Conservation (phyloP, 2,113 vertebrate species). For the Thomomys bottae region DNA sequence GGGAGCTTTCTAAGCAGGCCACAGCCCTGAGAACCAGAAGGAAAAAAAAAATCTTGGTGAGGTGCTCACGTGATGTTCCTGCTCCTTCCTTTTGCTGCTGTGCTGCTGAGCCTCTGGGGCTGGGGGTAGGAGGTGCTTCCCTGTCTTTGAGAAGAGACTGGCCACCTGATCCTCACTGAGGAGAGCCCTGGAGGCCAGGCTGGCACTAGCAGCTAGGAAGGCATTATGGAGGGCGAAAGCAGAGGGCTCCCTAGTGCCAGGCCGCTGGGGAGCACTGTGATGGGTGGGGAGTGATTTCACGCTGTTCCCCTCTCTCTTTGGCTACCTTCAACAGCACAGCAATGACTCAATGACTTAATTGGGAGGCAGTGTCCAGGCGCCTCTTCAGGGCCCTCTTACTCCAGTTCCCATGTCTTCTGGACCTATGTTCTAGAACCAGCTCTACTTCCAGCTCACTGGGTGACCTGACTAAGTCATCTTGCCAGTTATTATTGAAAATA, state of each 20-base stretch:
- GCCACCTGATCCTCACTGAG: background rate
- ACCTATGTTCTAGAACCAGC: background rate
- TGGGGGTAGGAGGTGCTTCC: too few species aligned
- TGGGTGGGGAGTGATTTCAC: accelerated
- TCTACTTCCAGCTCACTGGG: background rate
- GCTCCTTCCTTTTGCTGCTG: background rate
- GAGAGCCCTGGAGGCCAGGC: background rate
- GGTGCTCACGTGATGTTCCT: background rate
- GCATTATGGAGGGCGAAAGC: background rate
- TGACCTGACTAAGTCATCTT: background rate
- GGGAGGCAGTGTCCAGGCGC: background rate
- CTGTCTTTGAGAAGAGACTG: background rate
- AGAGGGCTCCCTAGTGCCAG: background rate
- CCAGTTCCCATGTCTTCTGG: too few species aligned
- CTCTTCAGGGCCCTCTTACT: background rate
- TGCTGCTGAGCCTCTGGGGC: background rate
- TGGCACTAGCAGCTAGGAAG: too few species aligned
- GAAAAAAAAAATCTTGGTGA: too few species aligned
- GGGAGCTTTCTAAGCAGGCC: too few species aligned
- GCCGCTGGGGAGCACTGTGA: too few species aligned
- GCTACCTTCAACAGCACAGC: background rate
- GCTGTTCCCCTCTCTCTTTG: accelerated
- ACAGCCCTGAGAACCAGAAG: too few species aligned
- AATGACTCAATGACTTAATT: background rate
- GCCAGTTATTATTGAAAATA: background rate